Base-by-base conservation (phyloP, 2,888 invertebrate genomes). In the Trachelus stipa region DNA sequence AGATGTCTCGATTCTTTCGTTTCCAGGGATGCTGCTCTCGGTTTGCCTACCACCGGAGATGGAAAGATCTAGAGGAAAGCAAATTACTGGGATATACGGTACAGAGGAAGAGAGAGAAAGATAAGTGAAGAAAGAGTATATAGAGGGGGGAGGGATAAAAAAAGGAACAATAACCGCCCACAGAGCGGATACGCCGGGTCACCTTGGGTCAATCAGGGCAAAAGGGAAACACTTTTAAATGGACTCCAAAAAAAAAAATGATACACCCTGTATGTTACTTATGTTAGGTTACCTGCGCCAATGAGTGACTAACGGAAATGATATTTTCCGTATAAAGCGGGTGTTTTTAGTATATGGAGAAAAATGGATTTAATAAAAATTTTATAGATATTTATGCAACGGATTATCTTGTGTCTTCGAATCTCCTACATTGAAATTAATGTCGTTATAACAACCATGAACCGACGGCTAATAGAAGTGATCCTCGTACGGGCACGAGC, bases 361-460 rank as follows among this genome's bases (percentile, higher is more conserved):
- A 23, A 23, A 23, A 56, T 23, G 56, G 0, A 23, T 23, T 23
- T 15, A 2, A 9, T 23, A 23, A 0, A 23, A 23, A 23, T 56
- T 9, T 23, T 56, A 56, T 2, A 56, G 56, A 23, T 15, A 56
- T 56, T 56, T 23, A 56, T 9, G 23, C 15, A 56, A 56, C 23
- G 71, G 71, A 79, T 76, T 74, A 78, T 75, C 77, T 78, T 80
- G 9, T 56, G 79, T 82, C 81, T 80, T 84, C 77, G 75, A 75
- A 77, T 76, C 78, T 74, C 77, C 78, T 79, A 83, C 84, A 87
- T 88, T 87, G 87, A 88, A 86, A 88, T 88, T 88, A 88, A 88
- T 87, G 85, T 76, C 79, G 78, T 76, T 82, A 78, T 81, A 82
- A 83, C 82, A 81, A 80, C 80, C 83, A 78, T 81, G 80, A 80